Percentiles rank a stretch among this genome's conserved stretches.
phyloP scores from a whole-genome alignment of 2,888 invertebrate species.

The Eilema griseolum region DNA sequence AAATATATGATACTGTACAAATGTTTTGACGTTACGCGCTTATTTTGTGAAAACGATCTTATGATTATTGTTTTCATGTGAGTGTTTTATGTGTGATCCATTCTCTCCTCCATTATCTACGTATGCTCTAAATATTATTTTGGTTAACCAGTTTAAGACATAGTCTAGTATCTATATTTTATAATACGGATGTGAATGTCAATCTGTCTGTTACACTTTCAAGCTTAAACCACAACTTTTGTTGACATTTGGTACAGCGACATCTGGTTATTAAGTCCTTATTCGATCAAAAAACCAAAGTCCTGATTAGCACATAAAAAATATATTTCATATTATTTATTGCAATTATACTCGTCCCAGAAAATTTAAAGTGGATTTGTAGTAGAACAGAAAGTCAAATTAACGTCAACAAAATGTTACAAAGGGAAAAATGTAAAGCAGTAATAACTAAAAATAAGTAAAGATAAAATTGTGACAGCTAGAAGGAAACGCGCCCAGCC shows the following conservation, averaged over 20 bases:
- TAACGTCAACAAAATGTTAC: slow-evolving; percentile 59
- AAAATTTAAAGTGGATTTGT: slow-evolving; percentile 23
- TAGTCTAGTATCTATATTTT: not conserved
- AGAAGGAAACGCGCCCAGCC: slow-evolving; percentile 70
- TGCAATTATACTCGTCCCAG: slow-evolving; percentile 12
- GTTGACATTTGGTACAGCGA: too few relatives aligned
- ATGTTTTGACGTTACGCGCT: slow-evolving; percentile 38
- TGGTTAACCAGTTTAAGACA: slow-evolving; percentile 21
- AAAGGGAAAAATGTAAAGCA: slow-evolving; percentile 62
- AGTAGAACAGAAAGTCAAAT: slow-evolving; percentile 55
- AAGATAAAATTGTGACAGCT: slow-evolving; percentile 76
- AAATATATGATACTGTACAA: slow-evolving; percentile 52
- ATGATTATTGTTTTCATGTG: slow-evolving; percentile 30
- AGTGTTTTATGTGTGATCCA: slow-evolving; percentile 20
- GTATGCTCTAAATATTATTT: slow-evolving; percentile 18
- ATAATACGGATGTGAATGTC: not conserved
- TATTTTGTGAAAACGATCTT: slow-evolving; percentile 40
- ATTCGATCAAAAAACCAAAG: not conserved
- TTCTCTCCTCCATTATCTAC: slow-evolving; percentile 14
- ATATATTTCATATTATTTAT: slow-evolving; percentile 7
- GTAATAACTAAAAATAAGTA: slow-evolving; percentile 71
- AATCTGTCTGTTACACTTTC: not conserved
- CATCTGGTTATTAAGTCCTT: not conserved
- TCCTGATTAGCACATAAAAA: not conserved
- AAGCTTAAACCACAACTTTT: not conserved